Conservation (phyloP, 2,888 invertebrate species). For the Mesopsocus fuscifrons region DNA sequence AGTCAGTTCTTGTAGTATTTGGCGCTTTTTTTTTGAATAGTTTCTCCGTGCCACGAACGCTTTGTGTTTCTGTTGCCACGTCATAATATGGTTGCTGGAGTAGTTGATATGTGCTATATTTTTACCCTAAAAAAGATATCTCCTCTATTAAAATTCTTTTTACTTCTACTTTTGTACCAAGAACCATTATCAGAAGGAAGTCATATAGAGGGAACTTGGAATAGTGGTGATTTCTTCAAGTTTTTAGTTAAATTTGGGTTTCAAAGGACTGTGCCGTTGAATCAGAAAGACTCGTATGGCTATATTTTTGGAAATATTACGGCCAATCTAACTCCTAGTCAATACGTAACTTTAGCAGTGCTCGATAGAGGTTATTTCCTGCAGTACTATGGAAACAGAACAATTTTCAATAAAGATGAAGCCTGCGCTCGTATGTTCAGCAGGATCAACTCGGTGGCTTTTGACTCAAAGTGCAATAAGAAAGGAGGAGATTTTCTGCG, state of each 20-base stretch:
- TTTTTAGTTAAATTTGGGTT: slow-evolving; percentile 92
- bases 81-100: background rate
- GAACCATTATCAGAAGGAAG: background rate
- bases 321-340: slow-evolving; percentile 40
- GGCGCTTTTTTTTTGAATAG: too few species aligned
- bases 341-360: slow-evolving; percentile 68
- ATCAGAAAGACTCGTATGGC: slow-evolving; percentile 70
- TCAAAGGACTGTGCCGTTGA: slow-evolving; percentile 81
- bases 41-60: too few species aligned
- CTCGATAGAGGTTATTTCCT: slow-evolving; percentile 75
- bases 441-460: slow-evolving; percentile 62
- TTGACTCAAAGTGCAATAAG: slow-evolving; percentile 63
- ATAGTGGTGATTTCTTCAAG: slow-evolving; percentile 60
- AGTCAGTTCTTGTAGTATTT: too few species aligned
- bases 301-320: slow-evolving; percentile 94
- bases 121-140: background rate
- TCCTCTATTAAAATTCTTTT: background rate
- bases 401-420: slow-evolving; percentile 38
- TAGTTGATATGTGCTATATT: background rate
- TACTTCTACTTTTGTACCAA: slow-evolving; percentile 2
- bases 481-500: slow-evolving; percentile 63
- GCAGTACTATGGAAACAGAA: slow-evolving; percentile 71
- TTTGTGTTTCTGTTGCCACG: background rate
- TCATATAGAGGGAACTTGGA: slow-evolving; percentile 43
- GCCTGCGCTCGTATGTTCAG: slow-evolving; percentile 80